These are phyloP conservation scores for Pelosia muscerda DNA, from an alignment of 2,888 invertebrate species.

Conservation along the genomic window DNA sequence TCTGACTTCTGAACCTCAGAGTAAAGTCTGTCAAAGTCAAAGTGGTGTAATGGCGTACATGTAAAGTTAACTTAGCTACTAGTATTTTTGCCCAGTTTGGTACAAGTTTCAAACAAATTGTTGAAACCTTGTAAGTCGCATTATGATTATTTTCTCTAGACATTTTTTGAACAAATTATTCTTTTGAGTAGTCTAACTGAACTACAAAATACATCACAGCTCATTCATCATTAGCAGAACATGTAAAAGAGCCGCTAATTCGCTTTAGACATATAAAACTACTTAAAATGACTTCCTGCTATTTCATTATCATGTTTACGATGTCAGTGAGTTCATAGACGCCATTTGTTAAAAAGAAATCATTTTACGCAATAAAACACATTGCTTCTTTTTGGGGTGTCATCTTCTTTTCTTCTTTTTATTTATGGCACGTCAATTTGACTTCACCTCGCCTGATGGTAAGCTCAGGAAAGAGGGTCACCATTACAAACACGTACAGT, in stretches of 20 bases:
- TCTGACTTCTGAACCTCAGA: too few species aligned
- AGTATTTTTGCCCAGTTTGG: too few species aligned
- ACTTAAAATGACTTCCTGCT: slow-evolving; percentile 8
- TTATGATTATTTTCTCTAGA: not conserved
- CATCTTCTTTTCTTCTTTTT: too few species aligned
- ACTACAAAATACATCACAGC: slow-evolving; percentile 2
- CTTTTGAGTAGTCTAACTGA: not conserved
- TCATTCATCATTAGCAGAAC: not conserved
- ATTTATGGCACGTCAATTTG: too few species aligned
- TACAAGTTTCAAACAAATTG: too few species aligned
- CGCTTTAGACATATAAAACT: slow-evolving; percentile 6
- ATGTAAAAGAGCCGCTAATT: slow-evolving; percentile 14
- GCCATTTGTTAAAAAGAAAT: not conserved
- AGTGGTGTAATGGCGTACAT: too few species aligned
- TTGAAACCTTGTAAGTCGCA: not conserved
- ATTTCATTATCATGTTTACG: not conserved
- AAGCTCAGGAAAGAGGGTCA: too few species aligned
- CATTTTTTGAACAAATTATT: not conserved
- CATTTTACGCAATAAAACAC: not conserved
- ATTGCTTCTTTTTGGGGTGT: too few species aligned
- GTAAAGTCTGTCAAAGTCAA: too few species aligned
- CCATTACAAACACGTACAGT: too few species aligned
- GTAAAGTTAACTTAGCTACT: too few species aligned
- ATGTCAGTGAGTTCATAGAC: not conserved
- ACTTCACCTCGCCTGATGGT: too few species aligned